A percentile compares a stretch with the other conserved stretches of the same genome.
These are phyloP conservation scores for Calidris pugnax DNA, from an alignment of 2,113 vertebrate genomes.

Conservation along the genomic window DNA sequence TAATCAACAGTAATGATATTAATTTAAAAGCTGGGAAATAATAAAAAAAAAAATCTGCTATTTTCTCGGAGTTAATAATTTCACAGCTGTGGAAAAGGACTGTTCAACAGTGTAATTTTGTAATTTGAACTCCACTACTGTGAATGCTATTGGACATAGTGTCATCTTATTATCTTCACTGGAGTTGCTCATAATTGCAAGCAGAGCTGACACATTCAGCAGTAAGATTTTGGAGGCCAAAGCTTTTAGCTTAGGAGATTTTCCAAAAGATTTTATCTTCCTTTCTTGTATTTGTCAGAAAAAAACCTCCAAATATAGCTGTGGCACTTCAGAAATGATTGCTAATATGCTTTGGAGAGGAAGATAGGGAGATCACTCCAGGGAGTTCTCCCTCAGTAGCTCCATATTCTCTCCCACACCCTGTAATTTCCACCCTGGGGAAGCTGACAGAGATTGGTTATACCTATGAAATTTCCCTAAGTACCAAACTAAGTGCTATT, in stretches of 20 bases:
- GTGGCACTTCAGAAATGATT: not conserved
- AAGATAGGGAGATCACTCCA: not conserved
- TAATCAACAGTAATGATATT: not conserved
- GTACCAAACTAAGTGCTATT: conserved; percentile 61
- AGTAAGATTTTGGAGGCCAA: not conserved
- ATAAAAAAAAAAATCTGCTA: not conserved
- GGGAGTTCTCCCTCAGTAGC: conserved; percentile 37
- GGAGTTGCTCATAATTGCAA: not conserved
- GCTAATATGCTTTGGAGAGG: conserved; percentile 7
- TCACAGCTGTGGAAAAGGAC: not conserved
- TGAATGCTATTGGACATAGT: not conserved
- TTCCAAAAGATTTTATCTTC: not conserved
- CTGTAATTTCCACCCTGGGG: conserved; percentile 56
- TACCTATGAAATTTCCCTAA: conserved; percentile 63
- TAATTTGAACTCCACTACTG: not conserved
- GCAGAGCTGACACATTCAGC: not conserved
- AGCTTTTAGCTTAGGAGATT: not conserved
- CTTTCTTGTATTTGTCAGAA: not conserved
- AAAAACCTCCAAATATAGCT: not conserved
- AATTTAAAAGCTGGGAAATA: conserved; percentile 6
- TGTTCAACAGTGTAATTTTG: not conserved
- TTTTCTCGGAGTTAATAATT: not conserved
- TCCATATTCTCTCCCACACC: conserved; percentile 38
- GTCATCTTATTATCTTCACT: not conserved
- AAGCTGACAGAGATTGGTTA: conserved; percentile 51